These are phyloP conservation scores for Pandemis heparana DNA, from an alignment of 2,888 invertebrate species.

Conservation along the genomic window DNA sequence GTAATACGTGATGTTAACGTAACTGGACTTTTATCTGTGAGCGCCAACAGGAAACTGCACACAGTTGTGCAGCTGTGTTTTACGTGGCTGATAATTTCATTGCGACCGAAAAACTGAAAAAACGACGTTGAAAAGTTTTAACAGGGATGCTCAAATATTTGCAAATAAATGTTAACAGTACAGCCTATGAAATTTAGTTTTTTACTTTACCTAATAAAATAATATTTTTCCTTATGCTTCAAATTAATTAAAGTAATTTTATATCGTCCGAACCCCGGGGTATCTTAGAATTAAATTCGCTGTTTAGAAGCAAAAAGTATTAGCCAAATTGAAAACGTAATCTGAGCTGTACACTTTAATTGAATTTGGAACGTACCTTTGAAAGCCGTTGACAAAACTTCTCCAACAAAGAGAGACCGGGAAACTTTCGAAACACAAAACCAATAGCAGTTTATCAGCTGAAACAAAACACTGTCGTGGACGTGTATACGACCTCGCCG, in stretches of 20 bases:
- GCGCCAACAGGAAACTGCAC: neutral
- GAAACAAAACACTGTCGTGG: slow-evolving; percentile 56
- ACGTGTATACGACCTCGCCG: slow-evolving; percentile 49
- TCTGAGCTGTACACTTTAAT: slow-evolving; percentile 20
- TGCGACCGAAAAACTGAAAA: neutral
- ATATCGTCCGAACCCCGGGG: neutral
- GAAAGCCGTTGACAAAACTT: slow-evolving; percentile 38
- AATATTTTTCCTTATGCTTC: neutral
- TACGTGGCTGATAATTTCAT: neutral
- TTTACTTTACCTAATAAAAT: neutral
- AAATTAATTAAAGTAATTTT: neutral
- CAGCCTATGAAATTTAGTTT: neutral
- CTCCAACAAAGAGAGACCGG: slow-evolving; percentile 30
- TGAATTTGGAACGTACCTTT: slow-evolving; percentile 20
- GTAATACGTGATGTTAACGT: neutral
- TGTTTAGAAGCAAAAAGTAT: slow-evolving; percentile 6
- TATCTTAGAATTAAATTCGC: neutral
- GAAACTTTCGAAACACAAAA: slow-evolving; percentile 46
- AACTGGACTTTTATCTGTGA: neutral
- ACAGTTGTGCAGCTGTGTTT: no score
- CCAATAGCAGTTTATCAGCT: slow-evolving; percentile 61
- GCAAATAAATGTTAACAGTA: neutral
- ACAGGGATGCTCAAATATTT: neutral
- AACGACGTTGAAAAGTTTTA: neutral
- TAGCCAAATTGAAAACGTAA: slow-evolving; percentile 17